Evolutionary conservation across 2,888 invertebrate genomes (phyloP), one percentile per base, ranked within the genome.

Genomic region (Noctuana brunneofusca): DNA sequence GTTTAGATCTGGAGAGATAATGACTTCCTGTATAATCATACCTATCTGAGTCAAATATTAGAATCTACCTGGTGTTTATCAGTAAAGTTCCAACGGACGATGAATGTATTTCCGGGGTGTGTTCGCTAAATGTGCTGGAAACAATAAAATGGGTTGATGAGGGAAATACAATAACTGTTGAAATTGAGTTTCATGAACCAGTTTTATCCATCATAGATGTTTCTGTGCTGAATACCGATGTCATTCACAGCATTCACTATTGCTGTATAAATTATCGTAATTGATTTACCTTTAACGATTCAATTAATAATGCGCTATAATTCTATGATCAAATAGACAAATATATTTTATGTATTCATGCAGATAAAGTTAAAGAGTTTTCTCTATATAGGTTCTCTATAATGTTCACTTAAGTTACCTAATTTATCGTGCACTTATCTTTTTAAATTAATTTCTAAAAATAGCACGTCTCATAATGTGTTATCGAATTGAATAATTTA

Each of bases 1-100:
- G 20, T 48, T 58, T n/a, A 27, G 22, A 56, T 46, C 22, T 48
- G 48, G 49, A 38, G 49, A 57, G 49, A 58, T 58, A 58, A 50
- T 35, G 24, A 50, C 11, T 58, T 58, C 49, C 58, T 24, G 49
- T 22, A 12, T 32, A 27, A 27, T 27, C 27, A 27, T 8, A 27
- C n/a, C n/a, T n/a, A n/a, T 43, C 22, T 48, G 48, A 57, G 46
- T 56, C 46, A 46, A 56, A 57, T 48, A 35, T n/a, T 57, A 35
- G 22, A 48, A 48, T 18, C 57, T 57, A 57, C 56, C 56, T 48
- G 30, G 46, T 22, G n/a, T n/a, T n/a, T n/a, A n/a, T n/a, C 53
- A 43, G 53, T 59, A 30, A 59, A 32, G 30, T 32, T 46, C 46
- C 30, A 54, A 60, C 38, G 38, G 27, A 32, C 20, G 16, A 60